Conservation (phyloP, 2,888 invertebrate species). For the Pogonocherus hispidulus region DNA sequence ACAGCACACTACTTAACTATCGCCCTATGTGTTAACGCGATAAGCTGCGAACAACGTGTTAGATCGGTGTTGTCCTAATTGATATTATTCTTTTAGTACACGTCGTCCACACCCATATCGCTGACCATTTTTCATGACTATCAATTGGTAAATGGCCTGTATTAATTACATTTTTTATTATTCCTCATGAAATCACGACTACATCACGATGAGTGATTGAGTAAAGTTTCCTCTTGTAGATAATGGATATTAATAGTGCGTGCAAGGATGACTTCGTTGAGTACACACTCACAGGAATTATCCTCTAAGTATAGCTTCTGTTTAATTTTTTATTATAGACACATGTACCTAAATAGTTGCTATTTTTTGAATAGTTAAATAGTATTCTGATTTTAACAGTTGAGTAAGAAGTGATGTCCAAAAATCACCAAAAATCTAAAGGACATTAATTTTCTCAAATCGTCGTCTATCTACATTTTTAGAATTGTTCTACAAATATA, state of each 20-base stretch:
- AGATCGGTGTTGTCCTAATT: slow-evolving; percentile 35
- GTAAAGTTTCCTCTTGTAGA: slow-evolving; percentile 9
- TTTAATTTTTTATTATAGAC: too few species aligned
- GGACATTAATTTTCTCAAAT: too few species aligned
- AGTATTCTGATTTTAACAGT: too few species aligned
- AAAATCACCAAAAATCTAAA: too few species aligned
- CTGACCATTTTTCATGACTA: slow-evolving; percentile 18
- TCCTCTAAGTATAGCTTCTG: too few species aligned
- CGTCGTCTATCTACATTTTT: too few species aligned
- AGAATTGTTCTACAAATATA: too few species aligned
- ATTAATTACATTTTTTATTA: slow-evolving; percentile 20
- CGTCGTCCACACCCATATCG: slow-evolving; percentile 32
- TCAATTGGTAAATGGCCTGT: slow-evolving; percentile 12
- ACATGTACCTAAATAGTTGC: too few species aligned
- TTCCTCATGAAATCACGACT: slow-evolving; percentile 9
- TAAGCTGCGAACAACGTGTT: slow-evolving; percentile 34
- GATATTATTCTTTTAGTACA: slow-evolving; percentile 38
- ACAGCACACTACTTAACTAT: slow-evolving; percentile 14
- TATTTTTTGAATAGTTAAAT: too few species aligned
- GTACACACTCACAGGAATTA: too few species aligned
- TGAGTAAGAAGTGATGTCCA: too few species aligned
- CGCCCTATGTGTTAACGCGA: slow-evolving; percentile 45
- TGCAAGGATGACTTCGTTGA: too few species aligned
- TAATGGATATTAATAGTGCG: slow-evolving; percentile 12
- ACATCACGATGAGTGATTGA: slow-evolving; percentile 7